Evolutionary conservation across 1,140 invertebrate genomes (phyloP).

Genomic region (Drosophila punjabiensis): DNA sequence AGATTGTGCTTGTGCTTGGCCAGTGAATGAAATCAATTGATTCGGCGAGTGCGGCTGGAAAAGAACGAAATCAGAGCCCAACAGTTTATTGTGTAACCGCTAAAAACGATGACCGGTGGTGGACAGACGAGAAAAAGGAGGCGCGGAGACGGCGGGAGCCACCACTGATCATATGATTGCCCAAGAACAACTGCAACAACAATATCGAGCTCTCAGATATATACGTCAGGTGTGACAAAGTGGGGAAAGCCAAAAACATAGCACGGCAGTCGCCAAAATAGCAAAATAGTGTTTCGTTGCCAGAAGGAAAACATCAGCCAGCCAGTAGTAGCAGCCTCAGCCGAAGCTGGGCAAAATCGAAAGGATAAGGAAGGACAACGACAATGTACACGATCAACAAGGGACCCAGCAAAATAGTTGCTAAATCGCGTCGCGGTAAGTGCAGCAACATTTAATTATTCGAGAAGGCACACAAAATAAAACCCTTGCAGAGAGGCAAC

Average conservation of each 20-base stretch:
- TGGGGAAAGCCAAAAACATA: slow-evolving; percentile 15
- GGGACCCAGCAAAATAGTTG: slow-evolving; percentile 93
- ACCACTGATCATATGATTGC: slow-evolving; percentile 63
- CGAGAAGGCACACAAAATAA: slow-evolving; percentile 61
- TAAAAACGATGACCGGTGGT: slow-evolving; percentile 35
- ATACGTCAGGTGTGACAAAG: slow-evolving; percentile 16
- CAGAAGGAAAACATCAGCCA: slow-evolving; percentile 37
- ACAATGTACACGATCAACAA: slow-evolving; percentile 94
- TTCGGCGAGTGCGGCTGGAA: slow-evolving; percentile 20
- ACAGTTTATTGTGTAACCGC: slow-evolving; percentile 71
- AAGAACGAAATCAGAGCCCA: slow-evolving; percentile 37
- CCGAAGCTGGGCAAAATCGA: slow-evolving; percentile 2
- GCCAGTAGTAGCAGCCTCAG: not conserved
- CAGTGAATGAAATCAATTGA: slow-evolving; percentile 62
- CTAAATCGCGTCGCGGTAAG: slow-evolving; percentile 93
- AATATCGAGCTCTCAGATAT: slow-evolving; percentile 8
- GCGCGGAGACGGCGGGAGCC: slow-evolving; percentile 29
- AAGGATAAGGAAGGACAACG: slow-evolving; percentile 16
- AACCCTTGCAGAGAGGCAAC: slow-evolving; percentile 48
- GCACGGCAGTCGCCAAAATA: slow-evolving; percentile 21
- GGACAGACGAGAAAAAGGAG: slow-evolving; percentile 34
- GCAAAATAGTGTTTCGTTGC: slow-evolving; percentile 39
- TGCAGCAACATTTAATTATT: slow-evolving; percentile 28
- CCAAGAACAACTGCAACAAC: slow-evolving; percentile 12
- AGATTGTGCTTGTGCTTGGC: slow-evolving; percentile 20